phyloP scores from a whole-genome alignment of 1,140 invertebrate genomes.

The Drosophila auraria region DNA sequence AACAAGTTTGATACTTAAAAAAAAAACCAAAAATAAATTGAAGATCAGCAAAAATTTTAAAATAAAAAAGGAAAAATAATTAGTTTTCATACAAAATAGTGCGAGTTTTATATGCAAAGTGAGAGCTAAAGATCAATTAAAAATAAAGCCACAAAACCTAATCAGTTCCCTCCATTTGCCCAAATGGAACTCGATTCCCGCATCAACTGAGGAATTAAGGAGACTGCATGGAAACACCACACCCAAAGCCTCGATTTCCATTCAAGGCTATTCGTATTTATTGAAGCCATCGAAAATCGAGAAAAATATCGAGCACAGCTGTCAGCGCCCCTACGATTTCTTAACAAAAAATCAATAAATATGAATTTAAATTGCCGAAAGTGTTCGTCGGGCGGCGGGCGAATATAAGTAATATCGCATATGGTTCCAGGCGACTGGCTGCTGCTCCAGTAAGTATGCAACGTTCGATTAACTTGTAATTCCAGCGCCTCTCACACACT shows the following conservation, averaged over 20 bases:
- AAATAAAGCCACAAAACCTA: background rate
- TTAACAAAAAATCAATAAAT: constrained; percentile 49
- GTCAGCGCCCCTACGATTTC: constrained; percentile 16
- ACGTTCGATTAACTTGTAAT: constrained; percentile 61
- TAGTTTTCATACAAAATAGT: background rate
- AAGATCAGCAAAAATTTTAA: background rate
- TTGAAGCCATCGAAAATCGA: constrained; percentile 1
- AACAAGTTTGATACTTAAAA: background rate
- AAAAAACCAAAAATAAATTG: background rate
- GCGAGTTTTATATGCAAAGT: background rate
- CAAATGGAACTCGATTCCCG: constrained; percentile 6
- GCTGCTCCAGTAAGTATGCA: constrained; percentile 65
- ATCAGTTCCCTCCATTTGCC: constrained; percentile 19
- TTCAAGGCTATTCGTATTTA: constrained; percentile 24
- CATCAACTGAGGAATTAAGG: background rate
- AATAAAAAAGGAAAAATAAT: background rate
- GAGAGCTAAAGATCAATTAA: background rate
- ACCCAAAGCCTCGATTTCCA: constrained; percentile 16
- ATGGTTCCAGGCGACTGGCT: constrained; percentile 44
- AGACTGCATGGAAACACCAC: constrained; percentile 24
- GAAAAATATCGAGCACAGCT: constrained; percentile 24
- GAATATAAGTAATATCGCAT: constrained; percentile 53
- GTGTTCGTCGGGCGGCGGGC: constrained; percentile 8
- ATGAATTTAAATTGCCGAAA: constrained; percentile 55
- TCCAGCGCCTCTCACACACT: constrained; percentile 2